Percentiles rank a stretch among this genome's conserved stretches.
phyloP scores from a whole-genome alignment of 2,888 invertebrate species.

The Ellobium chinense region DNA sequence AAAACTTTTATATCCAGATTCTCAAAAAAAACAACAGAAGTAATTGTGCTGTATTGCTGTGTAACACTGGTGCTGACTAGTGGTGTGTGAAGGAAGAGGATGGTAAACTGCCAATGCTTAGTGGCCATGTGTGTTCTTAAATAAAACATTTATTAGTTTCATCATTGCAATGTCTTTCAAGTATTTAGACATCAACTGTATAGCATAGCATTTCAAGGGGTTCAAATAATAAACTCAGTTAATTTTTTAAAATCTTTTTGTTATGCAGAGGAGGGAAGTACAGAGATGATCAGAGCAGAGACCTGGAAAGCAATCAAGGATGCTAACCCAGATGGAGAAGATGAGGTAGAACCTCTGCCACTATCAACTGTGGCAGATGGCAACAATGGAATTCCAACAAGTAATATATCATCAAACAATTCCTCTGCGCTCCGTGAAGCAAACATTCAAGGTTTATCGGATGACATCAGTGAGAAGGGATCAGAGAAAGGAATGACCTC shows the following conservation, averaged over 20 bases:
- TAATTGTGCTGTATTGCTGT: too few species aligned
- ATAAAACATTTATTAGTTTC: too few species aligned
- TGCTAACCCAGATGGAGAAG: slow-evolving; percentile 54
- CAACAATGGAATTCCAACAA: not conserved
- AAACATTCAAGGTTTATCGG: not conserved
- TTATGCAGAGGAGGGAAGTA: slow-evolving; percentile 37
- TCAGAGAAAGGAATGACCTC: not conserved
- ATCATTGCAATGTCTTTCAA: too few species aligned
- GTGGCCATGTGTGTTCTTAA: too few species aligned
- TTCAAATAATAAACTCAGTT: not conserved
- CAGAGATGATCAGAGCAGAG: slow-evolving; percentile 61
- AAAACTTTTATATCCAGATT: too few species aligned
- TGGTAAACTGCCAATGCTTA: too few species aligned
- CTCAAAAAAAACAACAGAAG: too few species aligned
- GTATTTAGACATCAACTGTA: too few species aligned
- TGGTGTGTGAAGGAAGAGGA: too few species aligned
- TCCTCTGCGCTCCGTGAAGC: not conserved
- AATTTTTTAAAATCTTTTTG: not conserved
- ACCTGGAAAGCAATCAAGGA: slow-evolving; percentile 68
- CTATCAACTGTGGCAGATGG: not conserved
- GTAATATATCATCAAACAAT: not conserved
- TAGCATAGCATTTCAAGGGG: not conserved
- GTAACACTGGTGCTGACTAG: too few species aligned
- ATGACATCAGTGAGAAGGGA: not conserved
- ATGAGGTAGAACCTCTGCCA: not conserved